phyloP scores from a whole-genome alignment of 2,888 invertebrate species.

The Coremacera marginata region DNA sequence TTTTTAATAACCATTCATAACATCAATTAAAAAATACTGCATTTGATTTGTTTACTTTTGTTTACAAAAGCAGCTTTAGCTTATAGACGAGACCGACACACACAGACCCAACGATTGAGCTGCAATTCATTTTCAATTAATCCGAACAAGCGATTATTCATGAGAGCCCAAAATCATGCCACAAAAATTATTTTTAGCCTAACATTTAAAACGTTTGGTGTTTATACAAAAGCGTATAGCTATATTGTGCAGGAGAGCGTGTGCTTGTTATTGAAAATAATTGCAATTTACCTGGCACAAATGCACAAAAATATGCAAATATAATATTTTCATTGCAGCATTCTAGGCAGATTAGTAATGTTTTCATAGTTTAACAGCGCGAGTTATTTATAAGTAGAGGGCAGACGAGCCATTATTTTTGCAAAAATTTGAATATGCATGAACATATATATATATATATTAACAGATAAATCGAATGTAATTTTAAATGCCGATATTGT shows the following conservation, averaged over 20 bases:
- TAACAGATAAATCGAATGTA: conserved; percentile 7
- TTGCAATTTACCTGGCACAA: conserved; percentile 5
- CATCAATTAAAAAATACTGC: too few relatives aligned
- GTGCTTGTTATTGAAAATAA: conserved; percentile 5
- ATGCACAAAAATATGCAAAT: neutral
- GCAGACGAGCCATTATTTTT: neutral
- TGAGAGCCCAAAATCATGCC: too few relatives aligned
- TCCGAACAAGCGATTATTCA: too few relatives aligned
- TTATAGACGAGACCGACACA: too few relatives aligned
- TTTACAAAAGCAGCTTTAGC: too few relatives aligned
- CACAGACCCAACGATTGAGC: too few relatives aligned
- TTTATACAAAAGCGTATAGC: neutral
- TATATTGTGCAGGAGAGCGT: neutral
- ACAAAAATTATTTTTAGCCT: too few relatives aligned
- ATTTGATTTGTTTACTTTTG: too few relatives aligned
- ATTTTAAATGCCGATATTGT: neutral
- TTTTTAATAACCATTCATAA: too few relatives aligned
- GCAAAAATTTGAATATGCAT: neutral
- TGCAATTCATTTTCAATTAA: too few relatives aligned
- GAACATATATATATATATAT: neutral
- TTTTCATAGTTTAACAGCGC: neutral
- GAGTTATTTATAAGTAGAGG: neutral
- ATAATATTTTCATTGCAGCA: conserved; percentile 6
- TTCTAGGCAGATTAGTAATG: conserved; percentile 2
- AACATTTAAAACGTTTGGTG: too few relatives aligned